These are phyloP conservation scores for Drosophila serrata DNA, from an alignment of 1,140 invertebrate genomes.

Conservation along the genomic window DNA sequence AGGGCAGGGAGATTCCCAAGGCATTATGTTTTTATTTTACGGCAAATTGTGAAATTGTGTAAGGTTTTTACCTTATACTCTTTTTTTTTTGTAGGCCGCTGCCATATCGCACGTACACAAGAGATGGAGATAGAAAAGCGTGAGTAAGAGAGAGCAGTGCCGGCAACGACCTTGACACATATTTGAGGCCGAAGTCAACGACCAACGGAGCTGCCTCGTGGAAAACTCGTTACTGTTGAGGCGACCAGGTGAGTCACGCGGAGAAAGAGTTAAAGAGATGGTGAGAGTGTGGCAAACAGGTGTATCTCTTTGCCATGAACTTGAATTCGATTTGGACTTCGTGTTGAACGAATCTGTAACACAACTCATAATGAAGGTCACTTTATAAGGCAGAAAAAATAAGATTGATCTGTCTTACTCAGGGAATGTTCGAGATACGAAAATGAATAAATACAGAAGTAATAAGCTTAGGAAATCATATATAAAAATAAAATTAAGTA, in stretches of 20 bases:
- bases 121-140: conserved; percentile 18
- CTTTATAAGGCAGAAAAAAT: background rate
- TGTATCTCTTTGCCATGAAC: conserved; percentile 28
- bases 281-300: conserved; percentile 8
- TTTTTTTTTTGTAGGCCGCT: conserved; percentile 15
- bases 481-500: background rate
- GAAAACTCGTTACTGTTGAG: conserved; percentile 43
- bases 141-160: conserved; percentile 18
- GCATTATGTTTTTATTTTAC: conserved; percentile 35
- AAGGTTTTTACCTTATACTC: conserved; percentile 41
- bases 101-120: conserved; percentile 59
- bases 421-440: background rate
- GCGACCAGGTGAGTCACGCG: conserved; percentile 24
- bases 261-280: conserved; percentile 26
- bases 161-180: conserved; percentile 69
- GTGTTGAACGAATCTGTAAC: conserved; percentile 12
- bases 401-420: background rate
- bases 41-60: conserved; percentile 45
- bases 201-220: conserved; percentile 35
- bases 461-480: background rate
- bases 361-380: conserved; percentile 16
- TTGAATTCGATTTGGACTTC: conserved; percentile 29
- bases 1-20: conserved; percentile 8
- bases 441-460: background rate
- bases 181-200: conserved; percentile 42